Evolutionary conservation across 2,888 invertebrate genomes (phyloP), one percentile per base, ranked within the genome.

Genomic region (Byasa hedistus): DNA sequence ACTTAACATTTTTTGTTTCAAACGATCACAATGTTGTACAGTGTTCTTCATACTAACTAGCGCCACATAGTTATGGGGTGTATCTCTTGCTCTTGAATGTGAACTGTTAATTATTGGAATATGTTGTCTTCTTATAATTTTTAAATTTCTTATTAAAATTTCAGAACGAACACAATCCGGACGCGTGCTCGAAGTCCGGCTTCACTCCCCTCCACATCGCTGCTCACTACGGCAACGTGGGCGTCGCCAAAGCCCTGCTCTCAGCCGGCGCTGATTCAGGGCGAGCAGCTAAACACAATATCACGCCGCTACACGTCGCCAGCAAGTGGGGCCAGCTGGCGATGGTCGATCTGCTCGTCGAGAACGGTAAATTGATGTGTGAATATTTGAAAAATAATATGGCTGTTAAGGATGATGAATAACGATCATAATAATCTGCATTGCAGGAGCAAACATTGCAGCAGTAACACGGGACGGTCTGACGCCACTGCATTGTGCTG

Each of bases 151-250:
- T 8, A 54, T 23, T 48, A 65, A 27, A 32, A 32, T 79, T 76
- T 0, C 88, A 96, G 93, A 98, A 98, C 87, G 98, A 98, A 83
- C 97, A 98, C 89, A 98, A 98, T 86, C 98, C 99, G 0, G 99
- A 99, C 86, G 97, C 98, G 3, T 97, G 98, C 67, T 98, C 98
- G 2, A 99, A 98, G 90, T 98, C 98, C 70, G 99, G 99, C 32
- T 99, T 99, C 88, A 99, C 99, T 0, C 99, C 99, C 0, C 93
- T 99, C 39, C 99, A 99, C 89, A 99, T 99, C 76, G 98, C 98
- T 23, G 96, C 99, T 5, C 99, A 99, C 92, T 99, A 99, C 87
- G 99, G 99, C 64, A 99, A 99, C 88, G 97, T 97, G 71, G 97
- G 97, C 76, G 97, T 99, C 69, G 99, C 98, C 3, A 95, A 94